phyloP scores from a whole-genome alignment of 2,888 invertebrate genomes.

The Oxyscelio sp. region DNA sequence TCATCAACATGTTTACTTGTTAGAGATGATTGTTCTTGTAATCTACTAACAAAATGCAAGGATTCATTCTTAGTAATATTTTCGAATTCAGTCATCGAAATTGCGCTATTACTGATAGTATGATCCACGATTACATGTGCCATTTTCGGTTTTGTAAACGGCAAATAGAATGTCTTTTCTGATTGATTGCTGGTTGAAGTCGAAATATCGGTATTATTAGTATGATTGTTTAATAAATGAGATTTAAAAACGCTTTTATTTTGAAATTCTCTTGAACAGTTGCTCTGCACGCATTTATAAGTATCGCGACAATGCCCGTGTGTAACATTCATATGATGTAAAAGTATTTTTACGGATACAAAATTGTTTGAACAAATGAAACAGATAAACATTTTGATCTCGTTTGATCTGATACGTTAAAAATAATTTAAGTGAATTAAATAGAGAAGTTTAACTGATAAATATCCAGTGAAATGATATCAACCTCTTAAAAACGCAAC shows the following conservation, averaged over 20 bases:
- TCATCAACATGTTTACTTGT: background rate
- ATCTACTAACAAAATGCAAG: background rate
- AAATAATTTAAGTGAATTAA: no score
- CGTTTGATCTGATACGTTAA: no score
- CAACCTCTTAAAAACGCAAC: background rate
- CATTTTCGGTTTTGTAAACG: background rate
- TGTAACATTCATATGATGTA: no score
- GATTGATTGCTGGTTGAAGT: background rate
- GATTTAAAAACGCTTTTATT: background rate
- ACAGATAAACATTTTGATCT: no score
- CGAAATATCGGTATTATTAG: background rate
- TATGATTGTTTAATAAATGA: background rate
- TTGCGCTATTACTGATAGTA: background rate
- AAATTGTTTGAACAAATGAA: no score
- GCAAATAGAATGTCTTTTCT: background rate
- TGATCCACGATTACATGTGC: background rate
- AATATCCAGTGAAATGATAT: no score
- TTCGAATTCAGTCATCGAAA: background rate
- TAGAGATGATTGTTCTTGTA: background rate
- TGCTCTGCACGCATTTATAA: no score
- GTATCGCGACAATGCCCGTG: no score
- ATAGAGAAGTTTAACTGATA: no score
- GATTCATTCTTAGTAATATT: background rate
- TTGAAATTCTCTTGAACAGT: no score
- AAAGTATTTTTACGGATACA: no score